phyloP scores from a whole-genome alignment of 1,140 invertebrate genomes.

The Phortica variegata region DNA sequence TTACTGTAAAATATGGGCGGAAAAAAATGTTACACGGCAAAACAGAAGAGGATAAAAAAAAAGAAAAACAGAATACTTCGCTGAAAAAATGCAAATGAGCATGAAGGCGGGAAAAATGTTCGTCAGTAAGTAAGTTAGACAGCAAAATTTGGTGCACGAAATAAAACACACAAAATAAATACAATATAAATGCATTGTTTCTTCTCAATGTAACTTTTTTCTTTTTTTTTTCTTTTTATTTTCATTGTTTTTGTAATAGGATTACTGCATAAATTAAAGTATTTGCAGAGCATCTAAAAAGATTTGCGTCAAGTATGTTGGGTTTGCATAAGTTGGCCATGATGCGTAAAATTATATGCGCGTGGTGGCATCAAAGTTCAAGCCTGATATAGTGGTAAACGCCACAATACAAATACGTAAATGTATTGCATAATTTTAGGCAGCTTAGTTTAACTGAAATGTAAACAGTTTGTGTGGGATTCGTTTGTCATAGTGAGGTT shows the following conservation, averaged over 20 bases:
- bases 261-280: constrained; percentile 53
- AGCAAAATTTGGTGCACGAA: constrained; percentile 15
- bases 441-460: constrained; percentile 46
- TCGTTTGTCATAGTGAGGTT: too few relatives aligned
- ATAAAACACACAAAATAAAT: constrained; percentile 37
- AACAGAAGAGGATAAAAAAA: constrained; percentile 1
- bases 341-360: constrained; percentile 38
- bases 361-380: too few relatives aligned
- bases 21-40: constrained; percentile 13
- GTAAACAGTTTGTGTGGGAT: constrained; percentile 32
- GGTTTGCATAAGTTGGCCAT: constrained; percentile 20
- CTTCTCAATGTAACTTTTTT: constrained; percentile 9
- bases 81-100: constrained; percentile 47
- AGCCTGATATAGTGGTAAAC: too few relatives aligned
- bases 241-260: constrained; percentile 44
- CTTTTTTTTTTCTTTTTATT: constrained; percentile 7
- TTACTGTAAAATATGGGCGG: too few relatives aligned
- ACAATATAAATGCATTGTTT: constrained; percentile 31
- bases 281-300: constrained; percentile 49
- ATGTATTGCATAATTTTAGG: constrained; percentile 51
- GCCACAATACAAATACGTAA: constrained; percentile 5
- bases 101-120: constrained; percentile 14
- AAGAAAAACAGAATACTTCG: constrained; percentile 13
- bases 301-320: constrained; percentile 25
- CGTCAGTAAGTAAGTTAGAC: neutral